These are phyloP conservation scores for Clepsis dumicolana DNA, from an alignment of 2,888 invertebrate species.

Conservation along the genomic window DNA sequence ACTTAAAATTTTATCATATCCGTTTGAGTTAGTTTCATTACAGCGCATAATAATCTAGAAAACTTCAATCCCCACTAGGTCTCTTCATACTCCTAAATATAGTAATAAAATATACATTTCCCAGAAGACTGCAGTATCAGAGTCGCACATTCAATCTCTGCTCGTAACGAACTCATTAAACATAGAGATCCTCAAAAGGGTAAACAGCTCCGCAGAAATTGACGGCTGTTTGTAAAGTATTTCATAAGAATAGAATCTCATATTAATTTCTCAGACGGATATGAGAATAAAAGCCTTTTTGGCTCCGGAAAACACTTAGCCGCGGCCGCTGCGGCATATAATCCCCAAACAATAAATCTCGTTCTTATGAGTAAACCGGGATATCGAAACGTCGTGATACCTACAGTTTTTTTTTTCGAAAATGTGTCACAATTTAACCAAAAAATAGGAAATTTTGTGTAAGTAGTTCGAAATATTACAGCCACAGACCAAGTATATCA, in stretches of 20 bases:
- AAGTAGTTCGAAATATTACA: slow-evolving; percentile 6
- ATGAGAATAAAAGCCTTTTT: slow-evolving; percentile 34
- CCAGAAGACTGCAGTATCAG: background rate
- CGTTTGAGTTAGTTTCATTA: too few relatives aligned
- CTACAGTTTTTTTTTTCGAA: slow-evolving; percentile 20
- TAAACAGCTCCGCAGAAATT: slow-evolving; percentile 8
- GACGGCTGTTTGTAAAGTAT: slow-evolving; percentile 19
- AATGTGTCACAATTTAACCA: slow-evolving; percentile 23
- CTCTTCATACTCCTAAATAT: background rate
- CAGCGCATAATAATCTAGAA: background rate
- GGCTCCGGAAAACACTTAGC: slow-evolving; percentile 40
- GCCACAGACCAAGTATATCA: background rate
- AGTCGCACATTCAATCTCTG: background rate
- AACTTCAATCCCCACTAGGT: background rate
- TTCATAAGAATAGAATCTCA: slow-evolving; percentile 33
- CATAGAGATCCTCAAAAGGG: slow-evolving; percentile 1
- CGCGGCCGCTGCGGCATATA: slow-evolving; percentile 24
- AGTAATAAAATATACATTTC: background rate
- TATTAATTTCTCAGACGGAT: slow-evolving; percentile 39
- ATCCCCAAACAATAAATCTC: slow-evolving; percentile 42
- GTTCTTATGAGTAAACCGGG: slow-evolving; percentile 20
- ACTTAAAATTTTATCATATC: too few relatives aligned
- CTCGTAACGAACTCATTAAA: slow-evolving; percentile 13
- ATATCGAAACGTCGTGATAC: slow-evolving; percentile 34
- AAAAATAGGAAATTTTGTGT: slow-evolving; percentile 22